These are phyloP conservation scores for Glomeris maerens DNA, from an alignment of 1,140 invertebrate species.

Conservation along the genomic window DNA sequence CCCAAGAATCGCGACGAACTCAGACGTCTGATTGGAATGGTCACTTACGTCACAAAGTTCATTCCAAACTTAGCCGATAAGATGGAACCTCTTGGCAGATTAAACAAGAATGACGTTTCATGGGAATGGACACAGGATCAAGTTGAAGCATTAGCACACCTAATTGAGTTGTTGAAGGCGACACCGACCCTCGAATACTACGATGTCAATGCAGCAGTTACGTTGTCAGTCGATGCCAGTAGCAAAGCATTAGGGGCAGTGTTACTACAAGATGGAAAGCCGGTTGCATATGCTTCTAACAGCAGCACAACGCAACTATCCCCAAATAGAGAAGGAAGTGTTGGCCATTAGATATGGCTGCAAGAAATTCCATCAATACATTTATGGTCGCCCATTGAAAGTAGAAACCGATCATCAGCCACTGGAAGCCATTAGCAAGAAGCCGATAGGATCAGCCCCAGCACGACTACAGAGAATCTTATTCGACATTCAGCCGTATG, in stretches of 20 bases:
- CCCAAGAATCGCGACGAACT: slow-evolving; percentile 24
- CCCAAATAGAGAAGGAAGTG: slow-evolving; percentile 34
- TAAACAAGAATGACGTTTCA: slow-evolving; percentile 15
- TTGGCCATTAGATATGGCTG: slow-evolving; percentile 25
- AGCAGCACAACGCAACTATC: slow-evolving; percentile 25
- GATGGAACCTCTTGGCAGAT: slow-evolving; percentile 16
- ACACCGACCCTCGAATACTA: slow-evolving; percentile 17
- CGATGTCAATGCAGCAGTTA: slow-evolving; percentile 11
- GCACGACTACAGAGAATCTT: slow-evolving; percentile 32
- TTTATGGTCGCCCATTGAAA: slow-evolving; percentile 25
- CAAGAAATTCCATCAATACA: slow-evolving; percentile 30
- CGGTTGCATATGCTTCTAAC: slow-evolving; percentile 31
- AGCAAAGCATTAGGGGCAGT: slow-evolving; percentile 29
- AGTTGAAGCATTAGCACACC: slow-evolving; percentile 13
- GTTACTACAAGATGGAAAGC: slow-evolving; percentile 29
- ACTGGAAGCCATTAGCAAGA: slow-evolving; percentile 28
- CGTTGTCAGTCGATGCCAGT: slow-evolving; percentile 26
- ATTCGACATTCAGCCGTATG: slow-evolving; percentile 29
- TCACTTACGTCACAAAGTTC: slow-evolving; percentile 29
- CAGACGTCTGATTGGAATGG: slow-evolving; percentile 25
- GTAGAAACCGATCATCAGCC: slow-evolving; percentile 27
- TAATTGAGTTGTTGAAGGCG: slow-evolving; percentile 15
- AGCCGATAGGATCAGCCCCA: slow-evolving; percentile 27
- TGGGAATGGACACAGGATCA: slow-evolving; percentile 17
- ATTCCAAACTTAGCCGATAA: slow-evolving; percentile 26